Percentiles rank a stretch among this genome's conserved stretches.
Conservation (phyloP, 2,797 vertebrate genomes). For the Paguma larvata region DNA sequence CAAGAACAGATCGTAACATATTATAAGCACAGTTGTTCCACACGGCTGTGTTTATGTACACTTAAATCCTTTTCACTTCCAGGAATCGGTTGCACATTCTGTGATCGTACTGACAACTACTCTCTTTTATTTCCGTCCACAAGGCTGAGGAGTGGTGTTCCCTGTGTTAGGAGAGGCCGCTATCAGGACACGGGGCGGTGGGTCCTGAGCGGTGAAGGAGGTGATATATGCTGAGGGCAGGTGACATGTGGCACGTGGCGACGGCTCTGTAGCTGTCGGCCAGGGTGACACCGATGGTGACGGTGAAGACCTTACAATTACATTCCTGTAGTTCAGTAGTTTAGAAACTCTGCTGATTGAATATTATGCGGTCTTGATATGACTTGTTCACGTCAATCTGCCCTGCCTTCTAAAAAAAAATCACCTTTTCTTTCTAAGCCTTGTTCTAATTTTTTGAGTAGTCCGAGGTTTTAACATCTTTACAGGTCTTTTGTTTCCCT, state of each 20-base stretch:
- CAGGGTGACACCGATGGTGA: not conserved
- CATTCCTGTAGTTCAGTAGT: not conserved
- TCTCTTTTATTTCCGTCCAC: not conserved
- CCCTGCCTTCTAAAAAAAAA: not conserved
- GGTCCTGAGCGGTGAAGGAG: not conserved
- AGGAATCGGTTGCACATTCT: not conserved
- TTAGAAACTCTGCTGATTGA: not conserved
- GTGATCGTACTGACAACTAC: not conserved
- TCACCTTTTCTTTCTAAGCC: not conserved
- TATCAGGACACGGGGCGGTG: not conserved
- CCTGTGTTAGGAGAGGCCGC: not conserved
- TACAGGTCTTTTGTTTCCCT: not conserved
- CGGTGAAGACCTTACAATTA: rapidly evolving
- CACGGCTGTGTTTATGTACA: not conserved
- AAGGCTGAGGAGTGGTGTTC: not conserved
- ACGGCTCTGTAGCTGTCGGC: not conserved
- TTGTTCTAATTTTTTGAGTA: not conserved
- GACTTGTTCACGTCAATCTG: not conserved
- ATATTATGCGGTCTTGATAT: not conserved
- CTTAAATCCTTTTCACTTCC: not conserved
- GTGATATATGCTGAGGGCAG: too few species aligned
- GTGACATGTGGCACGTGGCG: not conserved
- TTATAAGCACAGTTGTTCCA: not conserved
- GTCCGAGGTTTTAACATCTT: not conserved
- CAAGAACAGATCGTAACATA: not conserved